Base-by-base conservation (phyloP, 2,113 vertebrate genomes). In the Coptodon rendalli region DNA sequence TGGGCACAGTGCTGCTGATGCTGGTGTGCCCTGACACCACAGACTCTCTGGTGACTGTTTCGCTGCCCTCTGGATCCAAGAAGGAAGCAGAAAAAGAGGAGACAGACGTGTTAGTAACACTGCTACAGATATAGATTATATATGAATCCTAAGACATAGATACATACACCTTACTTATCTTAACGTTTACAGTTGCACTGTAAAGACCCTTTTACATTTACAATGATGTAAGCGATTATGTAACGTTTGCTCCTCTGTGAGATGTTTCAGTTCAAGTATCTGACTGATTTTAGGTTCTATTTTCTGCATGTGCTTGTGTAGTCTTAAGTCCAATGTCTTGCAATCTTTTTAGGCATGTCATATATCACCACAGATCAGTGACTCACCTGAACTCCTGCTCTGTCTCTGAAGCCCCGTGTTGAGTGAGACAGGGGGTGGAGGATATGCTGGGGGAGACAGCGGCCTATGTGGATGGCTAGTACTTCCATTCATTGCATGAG, bases 401-500 rank as follows among this genome's bases (percentile, higher is more conserved):
- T 97, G 97, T 88, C 93, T 91, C 54, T 96, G 98, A 92, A 98
- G 96, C 85, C 96, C 97, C 34, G 96, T 97, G 94, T 96, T 97
- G 90, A 98, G 96, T 0, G 97, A 97, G 86, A 96, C 85, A 45
- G 98, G 97, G 24, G 97, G 97, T 83, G 97, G 96, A 61, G 97
- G 96, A 89, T 98, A 98, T 5, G 97, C 96, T 11, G 97, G 96
- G 40, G 98, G 98, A 87, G 98, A 98, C 93, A 98, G 97, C 53
- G 98, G 97, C 92, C 98, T 97, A 92, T 97, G 98, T 82, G 97
- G 97, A 91, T 96, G 96, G 61, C 95, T 96, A 66, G 96, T 88
- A 87, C 95, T 97, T 89, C 99, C 99, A 93, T 99, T 99, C 96
- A 99, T 96, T 45, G 97, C 96, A 90, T 95, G 91, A 80, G 93